Percentiles rank a stretch among this genome's conserved stretches.
These are phyloP conservation scores for Phalacrocorax brasilianus DNA, from an alignment of 2,113 vertebrate genomes.

Conservation along the genomic window DNA sequence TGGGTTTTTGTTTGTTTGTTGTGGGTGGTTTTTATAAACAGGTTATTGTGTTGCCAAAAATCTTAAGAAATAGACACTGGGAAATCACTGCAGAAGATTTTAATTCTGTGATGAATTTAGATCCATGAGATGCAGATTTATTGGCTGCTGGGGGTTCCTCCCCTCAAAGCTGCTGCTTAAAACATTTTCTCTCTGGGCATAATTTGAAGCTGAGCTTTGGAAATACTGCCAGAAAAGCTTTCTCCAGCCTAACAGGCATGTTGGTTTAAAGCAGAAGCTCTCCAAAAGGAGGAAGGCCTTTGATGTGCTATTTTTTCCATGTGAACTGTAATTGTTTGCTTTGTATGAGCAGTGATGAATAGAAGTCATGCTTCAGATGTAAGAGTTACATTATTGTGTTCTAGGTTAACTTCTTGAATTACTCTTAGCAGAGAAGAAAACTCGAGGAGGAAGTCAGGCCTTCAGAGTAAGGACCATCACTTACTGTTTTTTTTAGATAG, in stretches of 20 bases:
- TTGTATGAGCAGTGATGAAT: constrained; percentile 22
- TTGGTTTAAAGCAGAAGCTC: constrained; percentile 59
- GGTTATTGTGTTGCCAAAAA: not conserved
- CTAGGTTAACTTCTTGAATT: constrained; percentile 14
- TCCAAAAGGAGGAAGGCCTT: constrained; percentile 38
- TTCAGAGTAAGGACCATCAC: not conserved
- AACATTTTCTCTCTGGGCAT: not conserved
- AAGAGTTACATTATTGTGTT: not conserved
- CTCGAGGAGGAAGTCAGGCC: not conserved
- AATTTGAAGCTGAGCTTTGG: constrained; percentile 29
- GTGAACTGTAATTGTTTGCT: constrained; percentile 39
- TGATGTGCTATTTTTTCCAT: constrained; percentile 60
- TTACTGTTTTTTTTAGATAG: not conserved
- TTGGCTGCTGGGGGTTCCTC: not conserved
- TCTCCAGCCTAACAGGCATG: constrained; percentile 3
- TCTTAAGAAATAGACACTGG: not conserved
- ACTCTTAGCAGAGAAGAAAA: not conserved
- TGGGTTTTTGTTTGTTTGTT: no score
- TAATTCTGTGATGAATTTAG: not conserved
- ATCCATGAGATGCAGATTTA: not conserved
- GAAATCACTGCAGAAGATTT: not conserved
- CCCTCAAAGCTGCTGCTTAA: not conserved
- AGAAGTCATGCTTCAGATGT: constrained; percentile 4
- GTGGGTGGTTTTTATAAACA: not conserved
- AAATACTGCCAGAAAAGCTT: constrained; percentile 35